Conservation (phyloP, 2,797 vertebrate species). For the Heliangelus exortis region DNA sequence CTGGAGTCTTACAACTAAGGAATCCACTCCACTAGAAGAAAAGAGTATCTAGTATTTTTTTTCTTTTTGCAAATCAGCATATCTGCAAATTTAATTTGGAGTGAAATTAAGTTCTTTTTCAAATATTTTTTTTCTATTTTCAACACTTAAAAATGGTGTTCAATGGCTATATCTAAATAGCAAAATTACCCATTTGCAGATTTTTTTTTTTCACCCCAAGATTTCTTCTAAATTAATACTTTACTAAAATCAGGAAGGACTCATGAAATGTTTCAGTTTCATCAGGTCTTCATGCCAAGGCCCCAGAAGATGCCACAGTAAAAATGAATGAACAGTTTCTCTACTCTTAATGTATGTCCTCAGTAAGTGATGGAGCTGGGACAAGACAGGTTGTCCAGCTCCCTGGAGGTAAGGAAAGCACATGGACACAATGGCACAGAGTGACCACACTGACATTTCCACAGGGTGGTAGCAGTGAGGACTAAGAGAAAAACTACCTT, state of each 20-base stretch:
- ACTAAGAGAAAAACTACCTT: not conserved
- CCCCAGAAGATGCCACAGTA: not conserved
- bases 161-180: not conserved
- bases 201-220: no score
- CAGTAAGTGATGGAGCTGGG: not conserved
- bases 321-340: not conserved
- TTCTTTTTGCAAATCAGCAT: not conserved
- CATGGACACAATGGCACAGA: not conserved
- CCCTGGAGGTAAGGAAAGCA: not conserved
- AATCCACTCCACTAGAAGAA: not conserved
- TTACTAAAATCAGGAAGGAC: not conserved
- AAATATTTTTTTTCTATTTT: not conserved
- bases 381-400: not conserved
- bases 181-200: not conserved
- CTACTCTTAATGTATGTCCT: rapidly evolving
- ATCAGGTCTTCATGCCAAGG: not conserved
- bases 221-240: not conserved
- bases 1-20: not conserved
- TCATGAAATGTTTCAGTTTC: not conserved
- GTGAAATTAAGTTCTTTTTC: not conserved
- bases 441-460: not conserved
- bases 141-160: not conserved
- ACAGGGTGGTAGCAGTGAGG: not conserved
- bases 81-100: not conserved
- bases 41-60: rapidly evolving